These are phyloP conservation scores for Potorous gilbertii DNA, from an alignment of 2,797 vertebrate genomes.

Conservation along the genomic window DNA sequence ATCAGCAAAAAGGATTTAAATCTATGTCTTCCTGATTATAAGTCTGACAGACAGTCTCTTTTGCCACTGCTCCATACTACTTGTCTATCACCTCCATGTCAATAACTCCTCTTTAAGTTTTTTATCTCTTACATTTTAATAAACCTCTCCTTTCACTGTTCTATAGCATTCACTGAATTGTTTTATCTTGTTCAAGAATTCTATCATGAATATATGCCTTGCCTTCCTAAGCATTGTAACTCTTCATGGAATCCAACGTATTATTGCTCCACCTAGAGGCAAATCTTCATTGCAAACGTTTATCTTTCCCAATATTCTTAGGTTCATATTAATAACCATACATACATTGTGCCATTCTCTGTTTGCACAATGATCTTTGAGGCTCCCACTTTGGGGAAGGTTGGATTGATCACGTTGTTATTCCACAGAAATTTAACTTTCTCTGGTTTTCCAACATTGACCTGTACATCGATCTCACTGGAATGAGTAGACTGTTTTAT, in stretches of 20 bases:
- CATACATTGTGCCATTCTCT: slow-evolving; percentile 83
- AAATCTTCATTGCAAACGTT: background rate
- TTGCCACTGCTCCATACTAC: background rate
- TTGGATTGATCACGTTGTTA: slow-evolving; percentile 86
- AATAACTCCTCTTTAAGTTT: background rate
- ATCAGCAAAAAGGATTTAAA: too few species aligned
- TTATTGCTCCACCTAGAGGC: background rate
- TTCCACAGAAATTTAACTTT: slow-evolving; percentile 93
- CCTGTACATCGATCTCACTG: slow-evolving; percentile 81
- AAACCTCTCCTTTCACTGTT: background rate
- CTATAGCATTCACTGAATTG: background rate
- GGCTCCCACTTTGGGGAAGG: slow-evolving; percentile 88
- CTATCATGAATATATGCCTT: background rate
- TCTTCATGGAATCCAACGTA: background rate
- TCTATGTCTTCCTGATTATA: too few species aligned
- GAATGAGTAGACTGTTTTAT: slow-evolving; percentile 83
- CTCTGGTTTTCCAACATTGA: slow-evolving; percentile 82
- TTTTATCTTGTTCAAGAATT: background rate
- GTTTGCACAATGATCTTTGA: slow-evolving; percentile 83
- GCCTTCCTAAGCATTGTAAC: background rate
- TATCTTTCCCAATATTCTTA: background rate
- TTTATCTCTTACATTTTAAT: background rate
- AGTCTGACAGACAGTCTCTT: background rate
- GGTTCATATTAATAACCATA: slow-evolving; percentile 56
- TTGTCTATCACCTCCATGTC: background rate